These are phyloP conservation scores for Xylocampa areola DNA, from an alignment of 2,888 invertebrate species.

Conservation along the genomic window DNA sequence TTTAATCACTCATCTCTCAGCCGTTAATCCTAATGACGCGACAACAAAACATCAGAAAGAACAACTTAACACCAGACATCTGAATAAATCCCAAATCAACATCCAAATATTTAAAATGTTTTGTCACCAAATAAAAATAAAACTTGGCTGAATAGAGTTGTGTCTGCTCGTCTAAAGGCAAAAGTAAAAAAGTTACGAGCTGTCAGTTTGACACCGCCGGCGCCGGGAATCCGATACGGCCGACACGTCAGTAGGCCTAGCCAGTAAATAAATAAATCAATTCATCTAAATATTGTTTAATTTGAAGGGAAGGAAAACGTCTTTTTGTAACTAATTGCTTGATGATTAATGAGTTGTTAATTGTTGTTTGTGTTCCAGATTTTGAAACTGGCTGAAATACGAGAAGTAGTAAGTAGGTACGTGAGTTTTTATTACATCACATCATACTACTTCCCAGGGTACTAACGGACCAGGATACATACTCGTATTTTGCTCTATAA, in stretches of 20 bases:
- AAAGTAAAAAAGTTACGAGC: conserved; percentile 74
- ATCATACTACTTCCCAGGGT: too few species aligned
- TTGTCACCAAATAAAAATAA: conserved; percentile 79
- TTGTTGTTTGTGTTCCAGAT: conserved; percentile 15
- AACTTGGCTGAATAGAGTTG: conserved; percentile 73
- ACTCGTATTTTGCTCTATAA: too few species aligned
- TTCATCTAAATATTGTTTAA: conserved; percentile 50
- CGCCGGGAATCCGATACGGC: conserved; percentile 77
- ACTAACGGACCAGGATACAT: too few species aligned
- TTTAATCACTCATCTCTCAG: conserved; percentile 42
- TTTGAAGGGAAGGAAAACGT: conserved; percentile 42
- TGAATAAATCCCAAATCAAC: conserved; percentile 69
- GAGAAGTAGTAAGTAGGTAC: conserved; percentile 3
- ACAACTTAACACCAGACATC: conserved; percentile 59
- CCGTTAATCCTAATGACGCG: conserved; percentile 51
- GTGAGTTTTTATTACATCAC: neutral
- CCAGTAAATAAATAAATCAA: conserved; percentile 67
- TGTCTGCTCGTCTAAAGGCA: conserved; percentile 66
- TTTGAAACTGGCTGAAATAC: conserved; percentile 41
- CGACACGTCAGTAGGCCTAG: conserved; percentile 81
- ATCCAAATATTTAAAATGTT: conserved; percentile 66
- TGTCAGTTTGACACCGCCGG: conserved; percentile 83
- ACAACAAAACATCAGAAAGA: conserved; percentile 46
- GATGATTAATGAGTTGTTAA: conserved; percentile 40
- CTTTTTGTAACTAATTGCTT: conserved; percentile 54